Conservation (phyloP, 2,888 invertebrate species). For the Aleiodes leptofemur region DNA sequence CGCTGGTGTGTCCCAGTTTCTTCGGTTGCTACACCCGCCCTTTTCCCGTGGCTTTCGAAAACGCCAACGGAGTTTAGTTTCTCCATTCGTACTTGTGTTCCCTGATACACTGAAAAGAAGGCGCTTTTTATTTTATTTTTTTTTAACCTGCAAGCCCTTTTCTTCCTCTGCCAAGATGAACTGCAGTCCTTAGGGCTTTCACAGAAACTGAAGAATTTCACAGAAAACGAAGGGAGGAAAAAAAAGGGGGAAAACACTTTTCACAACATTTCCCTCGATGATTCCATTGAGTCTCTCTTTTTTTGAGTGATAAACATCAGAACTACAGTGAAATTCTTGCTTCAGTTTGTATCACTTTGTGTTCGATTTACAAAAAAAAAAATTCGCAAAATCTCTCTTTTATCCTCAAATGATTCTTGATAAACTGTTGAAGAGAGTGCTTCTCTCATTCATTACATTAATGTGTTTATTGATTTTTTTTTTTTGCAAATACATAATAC, state of each 20-base stretch:
- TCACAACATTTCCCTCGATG: conserved; percentile 13
- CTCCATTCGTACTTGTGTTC: neutral
- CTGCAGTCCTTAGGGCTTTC: too few relatives aligned
- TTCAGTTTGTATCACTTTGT: too few relatives aligned
- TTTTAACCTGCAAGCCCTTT: neutral
- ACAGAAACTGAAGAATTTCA: neutral
- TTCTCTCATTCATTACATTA: too few relatives aligned
- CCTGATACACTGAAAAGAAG: conserved; percentile 22
- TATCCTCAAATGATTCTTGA: too few relatives aligned
- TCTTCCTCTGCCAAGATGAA: too few relatives aligned
- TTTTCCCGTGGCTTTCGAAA: conserved; percentile 27
- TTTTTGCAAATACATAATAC: too few relatives aligned
- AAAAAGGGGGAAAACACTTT: conserved; percentile 19
- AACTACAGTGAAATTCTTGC: too few relatives aligned
- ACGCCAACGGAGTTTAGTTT: conserved; percentile 25
- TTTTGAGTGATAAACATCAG: too few relatives aligned
- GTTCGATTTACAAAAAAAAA: too few relatives aligned
- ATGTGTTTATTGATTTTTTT: conserved; percentile 1
- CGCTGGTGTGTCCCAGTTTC: conserved; percentile 56
- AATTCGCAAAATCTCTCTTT: too few relatives aligned
- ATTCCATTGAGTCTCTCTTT: neutral
- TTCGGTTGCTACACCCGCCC: conserved; percentile 28
- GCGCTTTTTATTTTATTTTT: conserved; percentile 26
- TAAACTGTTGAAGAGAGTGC: too few relatives aligned
- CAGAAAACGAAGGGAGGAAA: conserved; percentile 20